phyloP scores from a whole-genome alignment of 2,888 invertebrate genomes.

The Smittia sp. region DNA sequence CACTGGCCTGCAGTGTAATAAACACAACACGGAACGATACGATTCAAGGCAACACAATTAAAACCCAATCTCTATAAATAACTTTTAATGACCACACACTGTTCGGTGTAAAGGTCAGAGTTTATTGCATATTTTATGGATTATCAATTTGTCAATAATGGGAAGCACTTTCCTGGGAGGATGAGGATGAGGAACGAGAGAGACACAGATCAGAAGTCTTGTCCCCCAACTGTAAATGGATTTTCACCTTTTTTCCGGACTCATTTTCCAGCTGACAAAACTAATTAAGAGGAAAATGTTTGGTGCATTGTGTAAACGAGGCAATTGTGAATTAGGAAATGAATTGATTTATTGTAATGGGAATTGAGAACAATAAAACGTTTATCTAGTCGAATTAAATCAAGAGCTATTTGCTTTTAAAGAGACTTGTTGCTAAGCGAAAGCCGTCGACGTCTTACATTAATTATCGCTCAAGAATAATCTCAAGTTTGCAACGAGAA shows the following conservation, averaged over 20 bases:
- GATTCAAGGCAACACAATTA: slow-evolving; percentile 36
- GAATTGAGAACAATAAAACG: too few species aligned
- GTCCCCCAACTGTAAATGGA: too few species aligned
- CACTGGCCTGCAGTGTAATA: slow-evolving; percentile 3
- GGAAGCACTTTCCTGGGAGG: neutral
- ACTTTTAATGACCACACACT: slow-evolving; percentile 36
- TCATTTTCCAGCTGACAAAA: slow-evolving; percentile 1
- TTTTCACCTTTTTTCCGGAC: too few species aligned
- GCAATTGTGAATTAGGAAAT: slow-evolving; percentile 3
- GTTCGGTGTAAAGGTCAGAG: slow-evolving; percentile 37
- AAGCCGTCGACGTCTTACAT: slow-evolving; percentile 2
- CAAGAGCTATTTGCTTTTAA: neutral
- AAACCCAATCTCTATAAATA: slow-evolving; percentile 38
- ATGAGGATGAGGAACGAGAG: neutral
- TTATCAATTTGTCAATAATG: slow-evolving; percentile 40
- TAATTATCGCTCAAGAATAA: neutral
- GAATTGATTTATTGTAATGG: neutral
- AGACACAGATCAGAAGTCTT: too few species aligned
- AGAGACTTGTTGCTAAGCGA: slow-evolving; percentile 1
- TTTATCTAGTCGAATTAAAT: too few species aligned
- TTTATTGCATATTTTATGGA: slow-evolving; percentile 39
- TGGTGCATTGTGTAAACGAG: neutral
- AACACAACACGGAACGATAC: slow-evolving; percentile 5
- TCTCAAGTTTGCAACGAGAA: neutral
- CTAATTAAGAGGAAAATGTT: neutral